Conservation (phyloP, 2,113 vertebrate genomes). For the Noturus placidus region DNA sequence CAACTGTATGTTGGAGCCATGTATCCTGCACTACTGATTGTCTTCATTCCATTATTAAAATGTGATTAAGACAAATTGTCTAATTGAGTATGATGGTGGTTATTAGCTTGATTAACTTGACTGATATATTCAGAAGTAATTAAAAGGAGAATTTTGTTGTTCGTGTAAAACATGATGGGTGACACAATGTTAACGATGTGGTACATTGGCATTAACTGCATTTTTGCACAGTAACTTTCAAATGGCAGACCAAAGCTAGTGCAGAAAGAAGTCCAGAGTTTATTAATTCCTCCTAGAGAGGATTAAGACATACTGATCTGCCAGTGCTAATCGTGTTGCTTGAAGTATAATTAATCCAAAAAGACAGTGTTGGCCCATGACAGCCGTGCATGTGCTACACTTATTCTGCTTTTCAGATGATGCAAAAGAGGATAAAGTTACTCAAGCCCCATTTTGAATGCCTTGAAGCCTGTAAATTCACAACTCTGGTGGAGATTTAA, state of each 20-base stretch:
- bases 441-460: background rate
- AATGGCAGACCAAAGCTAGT: conserved; percentile 19
- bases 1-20: background rate
- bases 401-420: background rate
- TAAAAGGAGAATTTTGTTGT: background rate
- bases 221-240: background rate
- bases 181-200: background rate
- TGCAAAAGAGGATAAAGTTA: background rate
- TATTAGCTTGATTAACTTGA: conserved; percentile 19
- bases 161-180: background rate
- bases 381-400: background rate
- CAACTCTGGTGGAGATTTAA: background rate
- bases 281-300: conserved; percentile 10
- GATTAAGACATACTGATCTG: conserved; percentile 20
- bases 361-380: background rate
- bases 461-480: background rate
- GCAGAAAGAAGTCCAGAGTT: background rate
- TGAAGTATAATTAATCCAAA: conserved; percentile 7
- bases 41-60: background rate
- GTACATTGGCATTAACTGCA: background rate
- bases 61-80: background rate
- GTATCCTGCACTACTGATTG: background rate
- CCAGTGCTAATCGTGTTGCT: conserved; percentile 16
- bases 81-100: background rate
- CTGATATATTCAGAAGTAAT: conserved; percentile 5